A percentile compares a stretch with the other conserved stretches of the same genome.
Evolutionary conservation across 2,113 vertebrate genomes (phyloP).

Genomic region (Brachyhypopomus occidentalis): DNA sequence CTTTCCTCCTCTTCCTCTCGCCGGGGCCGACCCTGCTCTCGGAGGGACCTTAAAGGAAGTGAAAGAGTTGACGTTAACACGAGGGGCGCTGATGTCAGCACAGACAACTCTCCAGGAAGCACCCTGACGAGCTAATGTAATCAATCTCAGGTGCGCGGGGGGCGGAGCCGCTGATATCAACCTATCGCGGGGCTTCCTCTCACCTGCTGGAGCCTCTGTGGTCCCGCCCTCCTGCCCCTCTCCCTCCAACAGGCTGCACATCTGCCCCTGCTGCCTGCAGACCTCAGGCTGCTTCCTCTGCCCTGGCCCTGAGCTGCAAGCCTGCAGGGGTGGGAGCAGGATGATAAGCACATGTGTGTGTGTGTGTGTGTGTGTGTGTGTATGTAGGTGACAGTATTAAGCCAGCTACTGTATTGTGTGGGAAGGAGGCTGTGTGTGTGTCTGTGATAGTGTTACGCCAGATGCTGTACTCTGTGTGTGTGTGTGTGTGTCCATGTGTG

Average conservation of each 20-base stretch:
- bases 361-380: conserved; percentile 34
- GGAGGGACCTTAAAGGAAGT: conserved; percentile 73
- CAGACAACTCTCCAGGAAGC: too few species aligned
- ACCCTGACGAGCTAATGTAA: too few species aligned
- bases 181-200: conserved; percentile 30
- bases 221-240: conserved; percentile 64
- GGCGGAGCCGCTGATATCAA: conserved; percentile 13
- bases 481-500: not conserved
- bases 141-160: too few species aligned
- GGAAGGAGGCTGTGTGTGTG: not conserved
- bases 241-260: conserved; percentile 77
- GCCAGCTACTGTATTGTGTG: too few species aligned
- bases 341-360: not conserved
- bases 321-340: conserved; percentile 55
- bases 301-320: conserved; percentile 69
- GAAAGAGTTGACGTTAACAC: not conserved
- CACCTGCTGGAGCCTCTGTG: conserved; percentile 41
- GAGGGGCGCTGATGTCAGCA: conserved; percentile 13
- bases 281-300: conserved; percentile 74
- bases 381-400: not conserved
- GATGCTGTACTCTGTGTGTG: too few species aligned
- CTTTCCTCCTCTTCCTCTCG: conserved; percentile 82
- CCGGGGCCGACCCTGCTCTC: conserved; percentile 80
- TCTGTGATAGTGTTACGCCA: not conserved
- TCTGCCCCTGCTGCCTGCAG: conserved; percentile 79